Conservation (phyloP, 2,797 vertebrate species). For the Poeciliopsis infans region DNA sequence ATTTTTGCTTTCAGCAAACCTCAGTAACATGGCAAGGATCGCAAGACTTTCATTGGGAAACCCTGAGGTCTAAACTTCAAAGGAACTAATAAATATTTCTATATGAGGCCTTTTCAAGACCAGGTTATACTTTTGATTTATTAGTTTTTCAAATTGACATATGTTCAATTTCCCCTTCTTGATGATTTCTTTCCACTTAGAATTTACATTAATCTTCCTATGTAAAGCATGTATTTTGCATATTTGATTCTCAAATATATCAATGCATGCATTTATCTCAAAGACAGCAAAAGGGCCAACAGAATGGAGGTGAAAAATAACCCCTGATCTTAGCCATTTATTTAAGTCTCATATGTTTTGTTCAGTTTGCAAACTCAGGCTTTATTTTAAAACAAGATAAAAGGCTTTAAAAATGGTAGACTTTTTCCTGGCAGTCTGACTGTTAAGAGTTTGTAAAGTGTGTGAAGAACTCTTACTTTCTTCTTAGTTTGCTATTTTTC, state of each 20-base stretch:
- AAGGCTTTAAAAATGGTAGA: background rate
- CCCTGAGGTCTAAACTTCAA: constrained; percentile 44
- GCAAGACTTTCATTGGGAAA: constrained; percentile 45
- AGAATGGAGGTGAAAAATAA: background rate
- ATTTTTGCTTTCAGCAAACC: constrained; percentile 36
- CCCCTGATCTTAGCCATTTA: background rate
- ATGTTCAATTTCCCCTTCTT: background rate
- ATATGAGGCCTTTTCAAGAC: constrained; percentile 64
- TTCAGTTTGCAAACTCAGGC: background rate
- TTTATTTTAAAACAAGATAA: background rate
- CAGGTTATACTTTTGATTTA: constrained; percentile 38
- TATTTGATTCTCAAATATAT: background rate
- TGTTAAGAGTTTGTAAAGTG: background rate
- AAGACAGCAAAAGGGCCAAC: background rate
- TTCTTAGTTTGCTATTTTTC: background rate
- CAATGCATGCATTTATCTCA: background rate
- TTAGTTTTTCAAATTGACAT: background rate
- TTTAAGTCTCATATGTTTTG: background rate
- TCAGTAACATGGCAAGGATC: constrained; percentile 12
- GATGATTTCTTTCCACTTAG: background rate
- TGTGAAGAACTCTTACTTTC: background rate
- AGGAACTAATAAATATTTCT: constrained; percentile 68
- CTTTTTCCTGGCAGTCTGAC: background rate
- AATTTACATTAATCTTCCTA: background rate
- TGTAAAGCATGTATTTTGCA: background rate